Base-by-base conservation (phyloP, 2,888 invertebrate species). In the Hoplodrina ambigua region DNA sequence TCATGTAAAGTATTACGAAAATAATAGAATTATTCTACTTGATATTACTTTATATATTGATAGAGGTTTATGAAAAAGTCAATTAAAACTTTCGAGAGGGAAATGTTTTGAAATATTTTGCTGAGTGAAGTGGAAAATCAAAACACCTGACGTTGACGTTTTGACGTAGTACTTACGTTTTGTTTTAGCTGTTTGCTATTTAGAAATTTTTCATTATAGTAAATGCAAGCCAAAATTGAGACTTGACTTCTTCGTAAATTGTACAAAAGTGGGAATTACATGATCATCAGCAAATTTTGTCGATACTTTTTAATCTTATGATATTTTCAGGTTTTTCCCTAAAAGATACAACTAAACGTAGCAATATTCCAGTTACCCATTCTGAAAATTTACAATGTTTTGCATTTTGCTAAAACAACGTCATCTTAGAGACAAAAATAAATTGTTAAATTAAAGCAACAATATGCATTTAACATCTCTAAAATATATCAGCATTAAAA, bases 131-230 rank as follows among this genome's bases (percentile, higher is more conserved):
- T 15, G 72, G 10, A 77, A 61, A 25, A 53, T 0, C 5, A 7
- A 17, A 41, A 37, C 49, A 49, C 2, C 64, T 62, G 75, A 80
- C 55, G 69, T 68, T 77, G 61, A 62, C 44, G 30, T 66, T 66
- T 57, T 61, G 53, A 72, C 78, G 65, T 75, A 33, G 60, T 10
- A 33, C 11, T 4, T 30, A 7, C 77, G 77, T 80, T 76, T 76
- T 25, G 57, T 76, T 63, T 13, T 37, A 7, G 15, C 54, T n/a
- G 1, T 11, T 4, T 7, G 6, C 58, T n/a, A 1, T 11, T 2
- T 5, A 6, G 1, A 1, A 57, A 19, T 13, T 25, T 19, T 7
- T 6, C 17, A 17, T 0, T 11, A 17, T 13, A 41, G 13, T 25
- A 41, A 41, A 41, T 41, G 13, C 41, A 13, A 41, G 13, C 41